These are phyloP conservation scores for Cotesia chilonis DNA, from an alignment of 1,140 invertebrate species.

Conservation along the genomic window DNA sequence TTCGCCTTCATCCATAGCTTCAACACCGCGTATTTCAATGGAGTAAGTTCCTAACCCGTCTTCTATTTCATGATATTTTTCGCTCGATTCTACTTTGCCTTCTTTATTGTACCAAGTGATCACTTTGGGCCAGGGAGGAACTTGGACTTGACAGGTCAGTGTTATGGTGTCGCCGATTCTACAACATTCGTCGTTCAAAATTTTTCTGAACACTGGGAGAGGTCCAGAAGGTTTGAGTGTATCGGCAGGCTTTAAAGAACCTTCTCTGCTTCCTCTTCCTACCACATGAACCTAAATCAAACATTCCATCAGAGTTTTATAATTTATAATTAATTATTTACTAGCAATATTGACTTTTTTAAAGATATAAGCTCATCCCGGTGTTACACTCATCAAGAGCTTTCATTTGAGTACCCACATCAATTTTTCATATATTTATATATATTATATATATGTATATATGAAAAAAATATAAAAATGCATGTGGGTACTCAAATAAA, in stretches of 20 bases:
- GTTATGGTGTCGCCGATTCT: conserved; percentile 79
- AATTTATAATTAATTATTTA: no score
- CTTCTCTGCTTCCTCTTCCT: conserved; percentile 73
- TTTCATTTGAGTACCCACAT: no score
- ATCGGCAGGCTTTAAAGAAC: conserved; percentile 70
- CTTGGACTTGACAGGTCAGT: conserved; percentile 79
- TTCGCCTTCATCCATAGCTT: conserved; percentile 83
- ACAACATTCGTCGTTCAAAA: conserved; percentile 75
- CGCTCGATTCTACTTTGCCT: conserved; percentile 74
- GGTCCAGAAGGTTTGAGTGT: conserved; percentile 68
- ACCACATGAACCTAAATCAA: conserved; percentile 73
- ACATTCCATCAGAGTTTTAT: no score
- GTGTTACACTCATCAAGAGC: no score
- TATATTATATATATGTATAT: no score
- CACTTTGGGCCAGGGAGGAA: conserved; percentile 82
- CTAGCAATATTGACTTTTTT: no score
- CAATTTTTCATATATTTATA: no score
- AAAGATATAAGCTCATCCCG: no score
- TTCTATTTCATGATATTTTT: conserved; percentile 76
- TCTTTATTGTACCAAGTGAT: conserved; percentile 86
- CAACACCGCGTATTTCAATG: conserved; percentile 76
- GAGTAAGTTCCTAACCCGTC: conserved; percentile 83
- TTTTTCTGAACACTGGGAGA: conserved; percentile 78
- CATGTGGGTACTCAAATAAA: no score
- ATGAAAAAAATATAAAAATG: no score